These are phyloP conservation scores for Chaitophorus viminalis DNA, from an alignment of 2,888 invertebrate genomes.

Conservation along the genomic window DNA sequence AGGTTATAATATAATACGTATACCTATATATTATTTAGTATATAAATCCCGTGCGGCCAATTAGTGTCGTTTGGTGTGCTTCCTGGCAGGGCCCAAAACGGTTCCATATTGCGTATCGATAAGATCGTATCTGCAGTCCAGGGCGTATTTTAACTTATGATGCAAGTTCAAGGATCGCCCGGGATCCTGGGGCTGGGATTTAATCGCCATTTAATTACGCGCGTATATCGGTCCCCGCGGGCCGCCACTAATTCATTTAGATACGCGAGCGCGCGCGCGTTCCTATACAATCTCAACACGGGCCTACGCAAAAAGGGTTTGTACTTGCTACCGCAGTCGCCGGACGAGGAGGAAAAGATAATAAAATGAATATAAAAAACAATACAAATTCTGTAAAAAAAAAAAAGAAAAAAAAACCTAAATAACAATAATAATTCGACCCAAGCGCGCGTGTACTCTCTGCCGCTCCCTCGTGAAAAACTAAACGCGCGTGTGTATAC, in stretches of 20 bases:
- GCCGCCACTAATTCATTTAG: conserved; percentile 63
- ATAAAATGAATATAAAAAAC: conserved; percentile 19
- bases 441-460: conserved; percentile 11
- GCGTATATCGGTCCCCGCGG: conserved; percentile 62
- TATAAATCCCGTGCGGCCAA: conserved; percentile 51
- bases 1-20: too few species aligned
- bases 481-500: background rate
- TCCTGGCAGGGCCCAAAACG: conserved; percentile 49
- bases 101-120: conserved; percentile 60
- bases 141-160: conserved; percentile 58
- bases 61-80: conserved; percentile 1
- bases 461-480: conserved; percentile 13
- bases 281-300: conserved; percentile 42
- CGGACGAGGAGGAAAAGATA: conserved; percentile 22
- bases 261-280: conserved; percentile 25
- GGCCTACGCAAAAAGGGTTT: conserved; percentile 45
- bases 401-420: conserved; percentile 34
- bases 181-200: conserved; percentile 43
- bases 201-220: conserved; percentile 63
- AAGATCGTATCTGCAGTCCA: conserved; percentile 53
- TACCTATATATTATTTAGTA: background rate
- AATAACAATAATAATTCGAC: conserved; percentile 7
- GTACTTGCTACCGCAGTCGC: background rate
- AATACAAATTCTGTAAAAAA: conserved; percentile 18
- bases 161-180: conserved; percentile 58